A percentile compares a stretch with the other conserved stretches of the same genome.
These are phyloP conservation scores for Hassar affinis DNA, from an alignment of 2,113 vertebrate species.

Conservation along the genomic window DNA sequence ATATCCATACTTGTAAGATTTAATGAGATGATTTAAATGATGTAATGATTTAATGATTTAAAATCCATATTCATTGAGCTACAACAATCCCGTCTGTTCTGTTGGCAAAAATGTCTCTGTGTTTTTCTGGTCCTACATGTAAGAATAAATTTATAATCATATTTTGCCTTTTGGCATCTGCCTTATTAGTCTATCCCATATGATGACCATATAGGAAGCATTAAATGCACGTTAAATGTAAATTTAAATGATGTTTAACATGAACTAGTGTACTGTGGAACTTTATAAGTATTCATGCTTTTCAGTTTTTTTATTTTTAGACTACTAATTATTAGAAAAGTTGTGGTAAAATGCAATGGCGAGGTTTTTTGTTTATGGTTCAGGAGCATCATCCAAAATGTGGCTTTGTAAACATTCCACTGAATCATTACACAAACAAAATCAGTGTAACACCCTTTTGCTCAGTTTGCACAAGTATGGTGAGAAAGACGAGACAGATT, in stretches of 20 bases:
- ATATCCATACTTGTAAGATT: not conserved
- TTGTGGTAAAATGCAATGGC: not conserved
- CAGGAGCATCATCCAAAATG: not conserved
- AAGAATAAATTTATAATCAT: not conserved
- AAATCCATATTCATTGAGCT: not conserved
- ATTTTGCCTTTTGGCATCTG: not conserved
- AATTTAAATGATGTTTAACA: not conserved
- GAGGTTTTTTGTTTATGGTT: not conserved
- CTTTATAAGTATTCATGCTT: not conserved
- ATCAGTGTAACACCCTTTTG: not conserved
- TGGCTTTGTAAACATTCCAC: not conserved
- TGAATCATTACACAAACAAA: not conserved
- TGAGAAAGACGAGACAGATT: constrained; percentile 22
- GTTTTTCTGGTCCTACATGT: not conserved
- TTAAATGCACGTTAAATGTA: not conserved
- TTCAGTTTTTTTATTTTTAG: too few species aligned
- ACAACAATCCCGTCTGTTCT: not conserved
- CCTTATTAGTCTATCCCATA: not conserved
- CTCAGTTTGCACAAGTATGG: not conserved
- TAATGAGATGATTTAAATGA: too few species aligned
- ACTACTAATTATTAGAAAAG: too few species aligned
- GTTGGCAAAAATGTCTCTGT: not conserved
- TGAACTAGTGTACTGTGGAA: not conserved
- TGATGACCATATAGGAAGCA: not conserved
- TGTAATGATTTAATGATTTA: too few species aligned